These are phyloP conservation scores for Plecturocebus donacophilus DNA, from an alignment of 2,113 vertebrate species.

Conservation along the genomic window DNA sequence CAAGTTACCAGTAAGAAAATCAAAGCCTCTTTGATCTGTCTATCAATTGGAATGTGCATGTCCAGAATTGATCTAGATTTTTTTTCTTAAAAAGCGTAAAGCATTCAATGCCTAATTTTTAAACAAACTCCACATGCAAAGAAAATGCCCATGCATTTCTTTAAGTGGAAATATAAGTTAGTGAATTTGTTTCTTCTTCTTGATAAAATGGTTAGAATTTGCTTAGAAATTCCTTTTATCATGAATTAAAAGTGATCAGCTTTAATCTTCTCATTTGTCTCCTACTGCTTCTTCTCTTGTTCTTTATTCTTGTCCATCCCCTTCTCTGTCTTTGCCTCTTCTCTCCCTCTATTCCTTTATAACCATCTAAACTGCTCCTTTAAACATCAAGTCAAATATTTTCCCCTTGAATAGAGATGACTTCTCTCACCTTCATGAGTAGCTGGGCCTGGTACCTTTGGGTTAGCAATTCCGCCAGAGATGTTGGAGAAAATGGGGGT, in stretches of 20 bases:
- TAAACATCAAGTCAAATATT: background rate
- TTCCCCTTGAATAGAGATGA: background rate
- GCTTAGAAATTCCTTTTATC: background rate
- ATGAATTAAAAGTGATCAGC: background rate
- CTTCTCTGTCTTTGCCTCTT: background rate
- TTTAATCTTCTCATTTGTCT: background rate
- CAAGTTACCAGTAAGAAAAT: background rate
- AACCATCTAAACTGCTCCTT: background rate
- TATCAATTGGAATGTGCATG: background rate
- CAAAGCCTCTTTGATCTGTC: background rate
- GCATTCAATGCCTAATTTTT: background rate
- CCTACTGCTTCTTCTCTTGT: background rate
- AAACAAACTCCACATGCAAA: slow-evolving; percentile 29
- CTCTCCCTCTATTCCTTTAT: background rate
- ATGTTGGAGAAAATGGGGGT: background rate
- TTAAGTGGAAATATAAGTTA: background rate
- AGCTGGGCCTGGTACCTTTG: background rate
- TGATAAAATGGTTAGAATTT: slow-evolving; percentile 34
- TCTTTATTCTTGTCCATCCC: background rate
- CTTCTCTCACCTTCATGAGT: background rate
- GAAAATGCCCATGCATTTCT: background rate
- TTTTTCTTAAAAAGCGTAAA: background rate
- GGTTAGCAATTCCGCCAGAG: slow-evolving; percentile 1
- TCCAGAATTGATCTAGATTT: background rate
- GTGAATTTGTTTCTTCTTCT: background rate